phyloP scores from a whole-genome alignment of 2,888 invertebrate genomes.

The Myopa tessellatipennis region DNA sequence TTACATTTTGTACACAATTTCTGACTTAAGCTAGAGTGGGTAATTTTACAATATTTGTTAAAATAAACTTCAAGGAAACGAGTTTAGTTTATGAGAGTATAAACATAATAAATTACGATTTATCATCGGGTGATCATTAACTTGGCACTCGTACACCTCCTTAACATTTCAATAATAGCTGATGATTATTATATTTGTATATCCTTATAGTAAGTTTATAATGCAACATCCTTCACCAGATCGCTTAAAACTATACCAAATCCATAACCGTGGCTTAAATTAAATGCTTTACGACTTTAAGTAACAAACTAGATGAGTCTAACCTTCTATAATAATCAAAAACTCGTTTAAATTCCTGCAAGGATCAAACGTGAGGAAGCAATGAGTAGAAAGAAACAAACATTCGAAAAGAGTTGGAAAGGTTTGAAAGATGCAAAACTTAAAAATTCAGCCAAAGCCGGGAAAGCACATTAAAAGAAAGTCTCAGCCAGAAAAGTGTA shows the following conservation, averaged over 20 bases:
- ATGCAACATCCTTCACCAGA: not conserved
- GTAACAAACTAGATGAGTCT: slow-evolving; percentile 55
- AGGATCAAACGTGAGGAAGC: slow-evolving; percentile 28
- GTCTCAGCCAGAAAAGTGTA: slow-evolving; percentile 41
- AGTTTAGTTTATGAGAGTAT: no score
- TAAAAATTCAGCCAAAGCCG: slow-evolving; percentile 33
- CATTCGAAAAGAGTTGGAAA: slow-evolving; percentile 32
- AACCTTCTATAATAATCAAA: slow-evolving; percentile 62
- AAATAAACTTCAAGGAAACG: no score
- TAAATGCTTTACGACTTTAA: slow-evolving; percentile 57
- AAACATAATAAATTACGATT: no score
- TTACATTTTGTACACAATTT: no score
- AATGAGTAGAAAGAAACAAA: slow-evolving; percentile 26
- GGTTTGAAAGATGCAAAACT: slow-evolving; percentile 50
- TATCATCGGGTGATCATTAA: no score
- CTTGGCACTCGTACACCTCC: no score
- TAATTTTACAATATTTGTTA: no score
- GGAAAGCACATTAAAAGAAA: slow-evolving; percentile 41
- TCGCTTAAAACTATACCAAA: not conserved
- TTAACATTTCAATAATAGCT: no score
- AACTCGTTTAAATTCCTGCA: slow-evolving; percentile 55
- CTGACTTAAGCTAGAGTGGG: no score
- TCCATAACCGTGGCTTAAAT: not conserved
- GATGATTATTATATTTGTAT: no score
- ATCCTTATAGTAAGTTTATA: no score